phyloP scores from a whole-genome alignment of 2,113 vertebrate species.

The Zapus hudsonius region DNA sequence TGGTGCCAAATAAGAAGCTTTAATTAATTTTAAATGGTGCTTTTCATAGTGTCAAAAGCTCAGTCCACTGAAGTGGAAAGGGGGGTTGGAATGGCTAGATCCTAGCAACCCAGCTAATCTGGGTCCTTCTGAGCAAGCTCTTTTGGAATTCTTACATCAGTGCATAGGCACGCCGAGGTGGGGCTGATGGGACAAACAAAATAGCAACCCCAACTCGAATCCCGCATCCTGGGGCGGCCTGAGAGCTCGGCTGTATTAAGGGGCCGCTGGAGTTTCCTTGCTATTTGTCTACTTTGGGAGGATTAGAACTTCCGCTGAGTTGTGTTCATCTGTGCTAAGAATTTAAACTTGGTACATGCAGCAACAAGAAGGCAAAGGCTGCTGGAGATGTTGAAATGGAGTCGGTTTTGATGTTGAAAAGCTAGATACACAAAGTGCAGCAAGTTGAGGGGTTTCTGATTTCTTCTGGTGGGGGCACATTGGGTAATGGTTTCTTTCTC shows the following conservation, averaged over 20 bases:
- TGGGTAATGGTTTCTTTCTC: slow-evolving; percentile 32
- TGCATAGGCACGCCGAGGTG: slow-evolving; percentile 89
- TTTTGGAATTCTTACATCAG: slow-evolving; percentile 97
- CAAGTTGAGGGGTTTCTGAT: slow-evolving; percentile 69
- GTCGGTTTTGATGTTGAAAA: slow-evolving; percentile 67
- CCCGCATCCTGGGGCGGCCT: slow-evolving; percentile 60
- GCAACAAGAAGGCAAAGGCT: slow-evolving; percentile 61
- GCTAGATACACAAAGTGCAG: slow-evolving; percentile 61
- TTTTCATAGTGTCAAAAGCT: slow-evolving; percentile 94
- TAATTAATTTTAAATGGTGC: slow-evolving; percentile 99
- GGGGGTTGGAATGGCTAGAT: slow-evolving; percentile 91
- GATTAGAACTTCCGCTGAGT: slow-evolving; percentile 54
- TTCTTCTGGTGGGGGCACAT: slow-evolving; percentile 59
- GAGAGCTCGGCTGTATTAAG: slow-evolving; percentile 63
- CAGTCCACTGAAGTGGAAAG: slow-evolving; percentile 95
- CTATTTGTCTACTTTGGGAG: slow-evolving; percentile 77
- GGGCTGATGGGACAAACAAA: slow-evolving; percentile 83
- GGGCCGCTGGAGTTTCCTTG: slow-evolving; percentile 73
- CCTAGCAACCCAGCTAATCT: slow-evolving; percentile 95
- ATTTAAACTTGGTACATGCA: slow-evolving; percentile 28
- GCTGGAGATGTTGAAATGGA: slow-evolving; percentile 66
- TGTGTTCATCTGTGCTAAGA: slow-evolving; percentile 66
- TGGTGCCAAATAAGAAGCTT: slow-evolving; percentile 92
- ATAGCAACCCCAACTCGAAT: slow-evolving; percentile 70
- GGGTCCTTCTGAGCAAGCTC: slow-evolving; percentile 89